Evolutionary conservation across 2,888 invertebrate species (phyloP).

Genomic region (Cheilosia pagana): DNA sequence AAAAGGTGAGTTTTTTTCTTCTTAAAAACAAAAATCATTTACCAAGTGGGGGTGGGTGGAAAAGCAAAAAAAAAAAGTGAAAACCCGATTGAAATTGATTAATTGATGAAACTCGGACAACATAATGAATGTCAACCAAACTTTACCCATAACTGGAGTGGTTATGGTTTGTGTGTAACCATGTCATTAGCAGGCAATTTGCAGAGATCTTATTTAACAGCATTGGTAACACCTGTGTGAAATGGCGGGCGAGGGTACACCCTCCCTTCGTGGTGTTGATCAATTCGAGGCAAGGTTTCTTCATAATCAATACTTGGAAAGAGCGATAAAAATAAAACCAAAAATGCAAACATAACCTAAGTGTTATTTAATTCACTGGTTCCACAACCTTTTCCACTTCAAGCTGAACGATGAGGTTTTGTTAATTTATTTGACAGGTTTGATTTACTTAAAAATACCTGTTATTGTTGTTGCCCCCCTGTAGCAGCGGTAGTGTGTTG

Average conservation of each 20-base stretch:
- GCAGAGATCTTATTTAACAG: constrained; percentile 33
- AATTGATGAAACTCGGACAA: background rate
- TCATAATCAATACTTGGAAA: background rate
- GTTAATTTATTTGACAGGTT: constrained; percentile 65
- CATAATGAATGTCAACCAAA: background rate
- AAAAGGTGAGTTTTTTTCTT: constrained; percentile 53
- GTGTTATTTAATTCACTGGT: constrained; percentile 46
- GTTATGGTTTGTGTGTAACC: background rate
- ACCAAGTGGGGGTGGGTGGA: background rate
- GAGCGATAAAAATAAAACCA: background rate
- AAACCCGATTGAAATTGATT: background rate
- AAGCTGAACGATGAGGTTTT: constrained; percentile 35
- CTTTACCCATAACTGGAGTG: background rate
- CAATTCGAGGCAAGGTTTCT: constrained; percentile 21
- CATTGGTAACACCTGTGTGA: background rate
- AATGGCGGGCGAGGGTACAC: background rate
- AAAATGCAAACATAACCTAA: background rate
- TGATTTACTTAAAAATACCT: constrained; percentile 60
- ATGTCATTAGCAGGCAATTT: constrained; percentile 1
- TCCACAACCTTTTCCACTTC: background rate
- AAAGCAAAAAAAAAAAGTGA: background rate
- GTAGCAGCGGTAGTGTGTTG: constrained; percentile 36
- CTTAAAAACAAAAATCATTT: background rate
- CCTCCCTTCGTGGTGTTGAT: background rate
- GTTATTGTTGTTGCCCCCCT: constrained; percentile 32